Evolutionary conservation across 2,113 vertebrate species (phyloP).

Genomic region (Cichladusa arquata): DNA sequence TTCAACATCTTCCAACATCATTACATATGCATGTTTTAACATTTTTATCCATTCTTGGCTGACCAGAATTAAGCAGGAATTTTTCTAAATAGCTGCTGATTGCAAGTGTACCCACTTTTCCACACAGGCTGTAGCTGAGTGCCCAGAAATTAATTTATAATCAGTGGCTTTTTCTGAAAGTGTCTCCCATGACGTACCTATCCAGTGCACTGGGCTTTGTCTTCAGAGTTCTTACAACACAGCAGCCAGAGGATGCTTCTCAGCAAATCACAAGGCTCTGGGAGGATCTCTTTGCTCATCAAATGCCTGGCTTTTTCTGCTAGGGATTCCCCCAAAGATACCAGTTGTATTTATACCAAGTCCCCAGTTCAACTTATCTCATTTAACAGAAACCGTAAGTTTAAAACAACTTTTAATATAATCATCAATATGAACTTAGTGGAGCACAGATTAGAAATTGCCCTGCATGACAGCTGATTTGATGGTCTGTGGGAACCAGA

Average conservation of each 20-base stretch:
- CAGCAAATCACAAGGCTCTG: background rate
- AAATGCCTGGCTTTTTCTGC: background rate
- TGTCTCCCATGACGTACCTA: background rate
- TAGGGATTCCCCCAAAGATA: background rate
- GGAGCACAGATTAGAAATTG: background rate
- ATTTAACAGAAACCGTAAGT: background rate
- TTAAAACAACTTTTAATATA: background rate
- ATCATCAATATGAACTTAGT: background rate
- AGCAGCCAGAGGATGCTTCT: background rate
- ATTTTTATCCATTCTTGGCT: background rate
- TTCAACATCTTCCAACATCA: background rate
- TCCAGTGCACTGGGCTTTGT: background rate
- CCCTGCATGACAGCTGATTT: background rate
- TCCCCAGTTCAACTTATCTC: background rate
- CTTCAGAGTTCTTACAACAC: background rate
- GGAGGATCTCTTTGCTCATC: background rate
- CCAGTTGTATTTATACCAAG: background rate
- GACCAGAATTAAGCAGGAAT: background rate
- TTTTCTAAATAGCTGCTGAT: background rate
- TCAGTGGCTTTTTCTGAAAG: background rate
- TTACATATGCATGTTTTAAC: background rate
- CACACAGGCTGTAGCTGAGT: background rate
- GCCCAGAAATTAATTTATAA: background rate
- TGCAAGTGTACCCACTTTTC: background rate
- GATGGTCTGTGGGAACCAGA: background rate